Conservation (phyloP, 2,113 vertebrate species). For the Bagarius yarrelli region DNA sequence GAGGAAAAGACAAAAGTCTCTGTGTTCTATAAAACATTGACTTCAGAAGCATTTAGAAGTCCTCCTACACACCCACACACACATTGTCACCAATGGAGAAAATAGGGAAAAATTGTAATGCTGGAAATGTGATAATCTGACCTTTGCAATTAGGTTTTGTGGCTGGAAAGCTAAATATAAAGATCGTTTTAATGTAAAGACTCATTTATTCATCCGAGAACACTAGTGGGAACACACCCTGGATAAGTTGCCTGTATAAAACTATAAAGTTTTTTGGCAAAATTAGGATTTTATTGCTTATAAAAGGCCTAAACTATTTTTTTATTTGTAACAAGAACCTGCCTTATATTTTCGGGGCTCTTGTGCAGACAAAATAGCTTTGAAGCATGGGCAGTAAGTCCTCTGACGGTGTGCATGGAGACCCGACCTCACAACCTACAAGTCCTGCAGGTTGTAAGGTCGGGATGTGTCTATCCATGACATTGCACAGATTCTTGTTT, state of each 20-base stretch:
- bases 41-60: conserved; percentile 46
- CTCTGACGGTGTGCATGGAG: no score
- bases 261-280: background rate
- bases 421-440: no score
- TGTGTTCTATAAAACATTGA: conserved; percentile 37
- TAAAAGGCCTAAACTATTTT: no score
- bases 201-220: background rate
- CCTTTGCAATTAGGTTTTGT: background rate
- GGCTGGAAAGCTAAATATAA: background rate
- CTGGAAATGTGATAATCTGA: background rate
- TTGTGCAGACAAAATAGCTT: no score
- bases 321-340: no score
- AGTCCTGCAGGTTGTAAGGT: no score
- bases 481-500: no score
- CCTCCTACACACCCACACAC: conserved; percentile 14
- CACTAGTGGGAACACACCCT: background rate
- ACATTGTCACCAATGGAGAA: conserved; percentile 10
- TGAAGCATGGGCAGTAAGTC: no score
- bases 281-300: background rate
- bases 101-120: conserved; percentile 24
- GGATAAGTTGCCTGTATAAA: background rate
- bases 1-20: conserved; percentile 46
- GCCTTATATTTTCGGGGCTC: no score
- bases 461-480: no score
- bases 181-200: background rate